phyloP scores from a whole-genome alignment of 2,888 invertebrate species.

The Ornithoptera priamus region DNA sequence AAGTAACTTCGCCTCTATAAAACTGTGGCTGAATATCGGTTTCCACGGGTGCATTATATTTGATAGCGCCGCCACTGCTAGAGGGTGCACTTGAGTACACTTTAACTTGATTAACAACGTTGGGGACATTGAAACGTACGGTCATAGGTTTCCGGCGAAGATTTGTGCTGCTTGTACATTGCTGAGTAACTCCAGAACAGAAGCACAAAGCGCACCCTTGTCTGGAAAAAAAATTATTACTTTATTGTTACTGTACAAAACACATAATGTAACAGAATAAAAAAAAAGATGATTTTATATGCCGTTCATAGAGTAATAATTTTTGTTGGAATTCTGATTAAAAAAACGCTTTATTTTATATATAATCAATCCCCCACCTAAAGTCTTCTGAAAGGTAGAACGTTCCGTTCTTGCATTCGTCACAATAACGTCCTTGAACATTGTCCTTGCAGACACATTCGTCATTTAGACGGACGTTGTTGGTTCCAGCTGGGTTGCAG shows the following conservation, averaged over 20 bases:
- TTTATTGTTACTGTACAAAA: not conserved
- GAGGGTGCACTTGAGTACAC: slow-evolving; percentile 57
- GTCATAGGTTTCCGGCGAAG: slow-evolving; percentile 79
- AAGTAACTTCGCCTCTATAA: slow-evolving; percentile 81
- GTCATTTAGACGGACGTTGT: slow-evolving; percentile 56
- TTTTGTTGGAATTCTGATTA: too few relatives aligned
- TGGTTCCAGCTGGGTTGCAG: slow-evolving; percentile 90
- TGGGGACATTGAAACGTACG: slow-evolving; percentile 61
- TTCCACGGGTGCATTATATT: slow-evolving; percentile 59
- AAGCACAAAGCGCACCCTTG: slow-evolving; percentile 97
- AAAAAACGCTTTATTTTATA: not conserved
- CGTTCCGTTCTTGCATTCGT: slow-evolving; percentile 90
- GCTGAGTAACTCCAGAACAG: slow-evolving; percentile 93
- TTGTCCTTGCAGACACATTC: slow-evolving; percentile 74
- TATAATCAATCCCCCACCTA: slow-evolving; percentile 45
- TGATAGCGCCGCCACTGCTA: slow-evolving; percentile 43
- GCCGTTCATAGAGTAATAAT: too few relatives aligned
- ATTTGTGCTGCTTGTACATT: slow-evolving; percentile 90
- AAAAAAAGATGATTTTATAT: too few relatives aligned
- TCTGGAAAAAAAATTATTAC: slow-evolving; percentile 43
- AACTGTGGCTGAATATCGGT: slow-evolving; percentile 65
- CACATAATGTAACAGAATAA: not conserved
- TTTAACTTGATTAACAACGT: slow-evolving; percentile 56
- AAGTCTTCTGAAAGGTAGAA: slow-evolving; percentile 88
- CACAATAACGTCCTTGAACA: slow-evolving; percentile 90